Evolutionary conservation across 2,888 invertebrate species (phyloP), one percentile per base, ranked within the genome.

Genomic region (Phyllotreta cruciferae): DNA sequence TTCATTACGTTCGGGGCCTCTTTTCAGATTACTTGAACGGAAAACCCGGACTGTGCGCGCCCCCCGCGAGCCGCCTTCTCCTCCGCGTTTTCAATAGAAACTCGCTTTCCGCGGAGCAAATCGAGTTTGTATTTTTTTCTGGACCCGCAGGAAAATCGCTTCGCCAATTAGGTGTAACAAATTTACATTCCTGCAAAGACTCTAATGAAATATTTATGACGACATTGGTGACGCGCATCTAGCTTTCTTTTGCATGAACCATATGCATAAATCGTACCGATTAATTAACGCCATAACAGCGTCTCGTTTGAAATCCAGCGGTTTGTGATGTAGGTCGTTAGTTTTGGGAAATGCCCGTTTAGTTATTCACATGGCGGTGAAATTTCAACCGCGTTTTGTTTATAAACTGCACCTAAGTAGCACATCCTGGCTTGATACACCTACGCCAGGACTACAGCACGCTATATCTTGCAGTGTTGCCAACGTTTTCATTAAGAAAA

Each of bases 1-100:
- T 69, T 75, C 74, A 72, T 75, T 74, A 74, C 68, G 71, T 70
- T 66, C 69, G 62, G 60, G 64, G 24, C 24, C 69, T 71, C 70
- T 70, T 69, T 69, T 64, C 64, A 64, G 60, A 67, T 67, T 63
- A 64, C 66, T 64, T 62, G 58, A 56, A 67, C 63, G 52, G 60
- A 63, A 69, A 66, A 60, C 55, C 58, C 50, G 14, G n/a, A 35
- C 50, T 58, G 24, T 36, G 36, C 49, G 10, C 6, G 13, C 52
- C 13, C 13, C 41, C n/a, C 6, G n/a, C n/a, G n/a, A n/a, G n/a
- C 10, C 10, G 41, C 41, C 4, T 52, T 52, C 34, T 52, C 9
- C 37, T 37, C n/a, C 14, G 10, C 9, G n/a, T n/a, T n/a, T 36
- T 52, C 37, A 37, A 52, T 52, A 8, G 52, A 37, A 50, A 36